Percentiles rank a stretch among this genome's conserved stretches.
phyloP scores from a whole-genome alignment of 1,140 invertebrate species.

The Phymastichus coffea region DNA sequence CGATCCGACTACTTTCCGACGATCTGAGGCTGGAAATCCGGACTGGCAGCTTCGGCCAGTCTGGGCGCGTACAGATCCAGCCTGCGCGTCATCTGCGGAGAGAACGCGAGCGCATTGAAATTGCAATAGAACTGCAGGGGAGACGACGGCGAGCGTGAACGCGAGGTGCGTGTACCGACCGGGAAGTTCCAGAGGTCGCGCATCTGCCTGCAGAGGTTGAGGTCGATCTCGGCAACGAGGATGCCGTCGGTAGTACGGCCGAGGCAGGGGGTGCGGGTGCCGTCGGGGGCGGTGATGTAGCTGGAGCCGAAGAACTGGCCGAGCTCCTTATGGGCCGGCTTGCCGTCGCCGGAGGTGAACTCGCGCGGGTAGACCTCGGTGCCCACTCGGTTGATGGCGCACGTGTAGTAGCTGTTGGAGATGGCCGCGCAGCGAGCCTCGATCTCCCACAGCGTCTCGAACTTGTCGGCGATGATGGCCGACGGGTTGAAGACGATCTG shows the following conservation, averaged over 20 bases:
- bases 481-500: constrained; percentile 97
- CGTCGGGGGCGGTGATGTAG: constrained; percentile 95
- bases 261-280: constrained; percentile 84
- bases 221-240: constrained; percentile 87
- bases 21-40: constrained; percentile 74
- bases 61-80: constrained; percentile 85
- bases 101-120: too few species aligned
- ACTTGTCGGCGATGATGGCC: constrained; percentile 78
- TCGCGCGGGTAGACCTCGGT: constrained; percentile 88
- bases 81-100: constrained; percentile 95
- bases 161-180: constrained; percentile 55
- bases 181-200: constrained; percentile 94
- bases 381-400: constrained; percentile 95
- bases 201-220: constrained; percentile 93
- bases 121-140: too few species aligned
- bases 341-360: constrained; percentile 93
- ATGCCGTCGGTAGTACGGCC: constrained; percentile 86
- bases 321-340: constrained; percentile 88
- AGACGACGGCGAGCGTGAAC: too few species aligned
- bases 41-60: constrained; percentile 65
- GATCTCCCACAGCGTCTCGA: constrained; percentile 94
- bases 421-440: constrained; percentile 97
- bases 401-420: constrained; percentile 92
- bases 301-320: constrained; percentile 97
- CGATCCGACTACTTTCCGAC: too few species aligned